Evolutionary conservation across 2,888 invertebrate genomes (phyloP).

Genomic region (Synanthedon formicaeformis): DNA sequence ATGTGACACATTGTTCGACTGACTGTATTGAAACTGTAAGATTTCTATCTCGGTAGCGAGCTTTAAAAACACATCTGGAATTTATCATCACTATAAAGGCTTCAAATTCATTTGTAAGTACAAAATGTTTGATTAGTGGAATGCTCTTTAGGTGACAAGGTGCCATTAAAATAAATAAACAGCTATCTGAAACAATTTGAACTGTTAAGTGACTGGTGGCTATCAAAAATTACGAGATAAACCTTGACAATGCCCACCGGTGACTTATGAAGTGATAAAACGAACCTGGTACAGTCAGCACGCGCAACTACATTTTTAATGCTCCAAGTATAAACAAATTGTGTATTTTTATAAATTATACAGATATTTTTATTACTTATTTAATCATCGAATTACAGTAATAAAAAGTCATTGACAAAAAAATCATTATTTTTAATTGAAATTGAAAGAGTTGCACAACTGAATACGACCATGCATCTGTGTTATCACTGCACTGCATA

Average conservation of each 20-base stretch:
- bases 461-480: too few relatives aligned
- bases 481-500: too few relatives aligned
- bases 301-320: neutral
- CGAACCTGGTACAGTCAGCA: slow-evolving; percentile 9
- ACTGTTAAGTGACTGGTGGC: slow-evolving; percentile 66
- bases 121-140: slow-evolving; percentile 61
- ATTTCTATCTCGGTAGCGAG: neutral
- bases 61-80: neutral
- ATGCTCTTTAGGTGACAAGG: slow-evolving; percentile 53
- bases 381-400: too few relatives aligned
- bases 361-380: too few relatives aligned
- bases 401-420: too few relatives aligned
- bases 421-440: too few relatives aligned
- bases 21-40: too few relatives aligned
- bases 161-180: slow-evolving; percentile 65
- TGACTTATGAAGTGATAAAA: slow-evolving; percentile 68
- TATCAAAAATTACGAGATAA: slow-evolving; percentile 70
- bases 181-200: slow-evolving; percentile 57
- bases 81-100: slow-evolving; percentile 10
- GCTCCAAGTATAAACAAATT: too few relatives aligned
- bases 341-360: too few relatives aligned
- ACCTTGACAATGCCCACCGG: slow-evolving; percentile 47
- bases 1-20: too few relatives aligned
- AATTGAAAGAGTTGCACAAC: too few relatives aligned
- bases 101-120: slow-evolving; percentile 64